Conservation (phyloP, 2,797 vertebrate genomes). For the Lithobates pipiens region DNA sequence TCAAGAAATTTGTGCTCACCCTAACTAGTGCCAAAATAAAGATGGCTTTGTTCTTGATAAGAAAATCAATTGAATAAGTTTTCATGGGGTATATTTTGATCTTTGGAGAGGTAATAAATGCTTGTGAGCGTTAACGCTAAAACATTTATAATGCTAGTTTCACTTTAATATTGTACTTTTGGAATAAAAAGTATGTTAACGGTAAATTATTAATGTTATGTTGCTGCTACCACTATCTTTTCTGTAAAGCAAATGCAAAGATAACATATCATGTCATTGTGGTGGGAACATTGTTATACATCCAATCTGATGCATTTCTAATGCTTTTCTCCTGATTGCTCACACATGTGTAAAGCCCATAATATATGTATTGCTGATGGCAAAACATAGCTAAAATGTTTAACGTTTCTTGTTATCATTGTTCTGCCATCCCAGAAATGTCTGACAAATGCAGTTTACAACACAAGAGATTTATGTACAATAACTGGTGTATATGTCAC, state of each 20-base stretch:
- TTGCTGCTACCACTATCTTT: no score
- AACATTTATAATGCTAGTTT: no score
- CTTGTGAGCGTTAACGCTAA: no score
- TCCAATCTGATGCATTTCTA: neutral
- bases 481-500: slow-evolving; percentile 1
- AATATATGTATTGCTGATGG: slow-evolving; percentile 1
- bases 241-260: neutral
- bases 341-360: slow-evolving; percentile 10
- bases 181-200: no score
- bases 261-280: neutral
- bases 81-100: no score
- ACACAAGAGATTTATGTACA: slow-evolving; percentile 14
- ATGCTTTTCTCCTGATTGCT: neutral
- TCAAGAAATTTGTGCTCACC: no score
- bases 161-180: no score
- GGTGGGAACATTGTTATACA: neutral
- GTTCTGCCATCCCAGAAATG: slow-evolving; percentile 15
- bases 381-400: slow-evolving; percentile 24
- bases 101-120: no score
- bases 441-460: slow-evolving; percentile 24
- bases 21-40: no score
- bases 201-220: no score
- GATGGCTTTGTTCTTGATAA: no score
- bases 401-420: slow-evolving; percentile 37
- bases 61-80: no score